A percentile compares a stretch with the other conserved stretches of the same genome.
phyloP scores from a whole-genome alignment of 2,888 invertebrate genomes.

The Pomacea canaliculata region DNA sequence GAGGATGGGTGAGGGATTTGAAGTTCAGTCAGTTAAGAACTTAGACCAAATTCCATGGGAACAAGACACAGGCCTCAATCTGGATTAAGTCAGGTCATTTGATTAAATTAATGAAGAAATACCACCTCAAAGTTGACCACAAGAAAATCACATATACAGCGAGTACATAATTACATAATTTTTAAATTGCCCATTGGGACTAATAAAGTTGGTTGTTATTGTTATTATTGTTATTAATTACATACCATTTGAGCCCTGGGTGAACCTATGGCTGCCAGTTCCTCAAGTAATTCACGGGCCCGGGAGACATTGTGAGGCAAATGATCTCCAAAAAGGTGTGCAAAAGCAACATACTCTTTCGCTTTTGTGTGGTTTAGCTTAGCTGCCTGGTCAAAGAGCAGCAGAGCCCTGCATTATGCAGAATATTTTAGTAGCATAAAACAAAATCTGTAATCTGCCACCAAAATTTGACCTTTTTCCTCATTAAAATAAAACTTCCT shows the following conservation, averaged over 20 bases:
- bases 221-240: too few relatives aligned
- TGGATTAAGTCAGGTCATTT: too few relatives aligned
- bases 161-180: slow-evolving; percentile 64
- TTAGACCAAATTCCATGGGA: too few relatives aligned
- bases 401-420: slow-evolving; percentile 75
- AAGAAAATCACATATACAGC: not conserved
- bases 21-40: too few relatives aligned
- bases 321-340: slow-evolving; percentile 86
- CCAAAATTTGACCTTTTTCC: too few relatives aligned
- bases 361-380: slow-evolving; percentile 85
- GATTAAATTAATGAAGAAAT: too few relatives aligned
- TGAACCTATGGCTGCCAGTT: slow-evolving; percentile 81
- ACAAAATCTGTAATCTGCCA: not conserved
- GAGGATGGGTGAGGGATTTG: too few relatives aligned
- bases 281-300: slow-evolving; percentile 83
- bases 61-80: too few relatives aligned
- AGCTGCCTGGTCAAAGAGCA: slow-evolving; percentile 83
- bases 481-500: too few relatives aligned
- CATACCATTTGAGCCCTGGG: slow-evolving; percentile 90
- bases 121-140: not conserved
- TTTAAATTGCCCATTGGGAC: too few relatives aligned
- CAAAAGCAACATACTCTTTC: slow-evolving; percentile 89
- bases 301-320: slow-evolving; percentile 81
- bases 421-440: not conserved
- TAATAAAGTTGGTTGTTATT: too few relatives aligned